Percentiles rank a stretch among this genome's conserved stretches.
Conservation (phyloP, 2,113 vertebrate genomes). For the Entelurus aequoreus region DNA sequence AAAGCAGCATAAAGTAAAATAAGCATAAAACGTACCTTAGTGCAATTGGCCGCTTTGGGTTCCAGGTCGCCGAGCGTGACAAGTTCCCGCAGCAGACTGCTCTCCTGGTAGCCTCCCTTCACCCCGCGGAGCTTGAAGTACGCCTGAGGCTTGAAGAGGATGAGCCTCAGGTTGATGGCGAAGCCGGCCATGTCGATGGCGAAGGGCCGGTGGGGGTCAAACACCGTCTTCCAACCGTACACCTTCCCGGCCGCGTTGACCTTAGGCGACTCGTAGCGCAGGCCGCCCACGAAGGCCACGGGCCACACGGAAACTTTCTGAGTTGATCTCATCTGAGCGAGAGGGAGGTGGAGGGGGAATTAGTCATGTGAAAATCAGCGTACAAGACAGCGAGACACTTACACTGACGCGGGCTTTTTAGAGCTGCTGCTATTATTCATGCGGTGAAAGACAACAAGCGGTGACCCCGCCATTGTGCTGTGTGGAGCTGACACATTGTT, state of each 20-base stretch:
- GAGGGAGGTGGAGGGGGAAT: slow-evolving; percentile 15
- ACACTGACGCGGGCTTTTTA: slow-evolving; percentile 14
- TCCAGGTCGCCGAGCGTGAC: slow-evolving; percentile 94
- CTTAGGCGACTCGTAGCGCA: slow-evolving; percentile 94
- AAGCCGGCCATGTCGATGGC: slow-evolving; percentile 99
- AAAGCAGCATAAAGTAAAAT: not conserved
- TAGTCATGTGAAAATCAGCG: slow-evolving; percentile 30
- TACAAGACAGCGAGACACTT: slow-evolving; percentile 34
- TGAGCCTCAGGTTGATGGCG: slow-evolving; percentile 90
- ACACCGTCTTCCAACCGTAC: slow-evolving; percentile 96
- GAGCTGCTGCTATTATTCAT: slow-evolving; percentile 30
- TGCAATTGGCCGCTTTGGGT: slow-evolving; percentile 98
- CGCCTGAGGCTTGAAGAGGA: slow-evolving; percentile 92
- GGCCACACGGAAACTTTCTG: slow-evolving; percentile 96
- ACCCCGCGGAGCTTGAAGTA: slow-evolving; percentile 97
- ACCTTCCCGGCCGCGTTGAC: slow-evolving; percentile 95
- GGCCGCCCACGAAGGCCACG: slow-evolving; percentile 91
- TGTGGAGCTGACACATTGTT: slow-evolving; percentile 20
- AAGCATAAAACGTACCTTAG: slow-evolving; percentile 78
- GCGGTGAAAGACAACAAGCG: slow-evolving; percentile 32
- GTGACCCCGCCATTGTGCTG: slow-evolving; percentile 27
- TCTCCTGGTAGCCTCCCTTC: slow-evolving; percentile 97
- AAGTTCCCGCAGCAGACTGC: slow-evolving; percentile 91
- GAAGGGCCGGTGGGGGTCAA: slow-evolving; percentile 94
- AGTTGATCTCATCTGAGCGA: slow-evolving; percentile 86